Evolutionary conservation across 2,113 vertebrate species (phyloP).

Genomic region (Gnathochromis pfefferi): DNA sequence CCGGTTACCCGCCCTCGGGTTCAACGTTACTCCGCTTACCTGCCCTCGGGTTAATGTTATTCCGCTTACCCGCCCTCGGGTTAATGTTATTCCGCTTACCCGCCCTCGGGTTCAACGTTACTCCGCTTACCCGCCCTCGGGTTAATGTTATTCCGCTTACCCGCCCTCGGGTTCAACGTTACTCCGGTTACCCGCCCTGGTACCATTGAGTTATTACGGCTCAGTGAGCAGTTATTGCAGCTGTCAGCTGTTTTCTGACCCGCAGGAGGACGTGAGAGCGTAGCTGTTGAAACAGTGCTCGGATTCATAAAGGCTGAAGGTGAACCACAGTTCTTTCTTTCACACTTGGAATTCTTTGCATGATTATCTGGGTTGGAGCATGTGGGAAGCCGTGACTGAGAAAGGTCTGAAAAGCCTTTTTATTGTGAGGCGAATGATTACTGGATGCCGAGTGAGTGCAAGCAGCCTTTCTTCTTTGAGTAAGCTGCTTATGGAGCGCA

Average conservation of each 20-base stretch:
- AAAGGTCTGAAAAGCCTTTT: neutral
- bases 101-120: accelerated
- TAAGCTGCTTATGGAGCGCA: neutral
- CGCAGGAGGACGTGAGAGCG: neutral
- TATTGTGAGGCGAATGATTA: neutral
- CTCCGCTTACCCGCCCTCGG: accelerated
- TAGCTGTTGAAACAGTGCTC: neutral
- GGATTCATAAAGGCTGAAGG: neutral
- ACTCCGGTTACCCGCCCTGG: accelerated
- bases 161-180: accelerated
- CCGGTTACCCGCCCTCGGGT: too few relatives aligned
- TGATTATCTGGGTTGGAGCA: neutral
- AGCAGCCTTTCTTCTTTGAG: neutral
- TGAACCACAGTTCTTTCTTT: neutral
- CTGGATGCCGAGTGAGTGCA: neutral
- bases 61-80: accelerated
- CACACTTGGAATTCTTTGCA: neutral
- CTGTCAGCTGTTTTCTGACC: neutral
- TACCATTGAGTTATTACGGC: accelerated
- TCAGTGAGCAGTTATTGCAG: neutral
- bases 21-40: too few relatives aligned
- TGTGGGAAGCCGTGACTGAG: neutral
- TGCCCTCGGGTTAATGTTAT: accelerated
- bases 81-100: accelerated
- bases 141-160: accelerated